Conservation (phyloP, 2,113 vertebrate species). For the Gymnocephalus cernua region DNA sequence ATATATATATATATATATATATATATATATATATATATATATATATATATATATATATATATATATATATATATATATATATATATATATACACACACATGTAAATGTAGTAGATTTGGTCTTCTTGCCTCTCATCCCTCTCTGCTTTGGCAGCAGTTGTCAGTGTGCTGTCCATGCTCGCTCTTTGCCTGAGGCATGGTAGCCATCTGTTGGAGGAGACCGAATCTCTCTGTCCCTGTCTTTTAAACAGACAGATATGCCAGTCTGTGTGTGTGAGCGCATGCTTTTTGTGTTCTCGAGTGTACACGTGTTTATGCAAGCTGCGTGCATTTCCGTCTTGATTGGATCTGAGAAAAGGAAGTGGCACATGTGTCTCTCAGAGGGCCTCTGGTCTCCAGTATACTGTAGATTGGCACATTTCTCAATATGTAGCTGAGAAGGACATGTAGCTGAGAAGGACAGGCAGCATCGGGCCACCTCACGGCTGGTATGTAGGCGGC, state of each 20-base stretch:
- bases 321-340: conserved; percentile 59
- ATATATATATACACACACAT: too few species aligned
- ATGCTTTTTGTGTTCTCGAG: conserved; percentile 20
- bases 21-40: background rate
- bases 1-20: too few species aligned
- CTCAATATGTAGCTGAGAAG: conserved; percentile 44
- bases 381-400: conserved; percentile 52
- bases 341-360: conserved; percentile 64
- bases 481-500: conserved; percentile 54
- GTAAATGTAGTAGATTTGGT: conserved; percentile 26
- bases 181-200: conserved; percentile 70
- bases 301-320: conserved; percentile 44
- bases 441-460: conserved; percentile 49
- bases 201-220: conserved; percentile 74
- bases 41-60: too few species aligned
- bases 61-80: too few species aligned
- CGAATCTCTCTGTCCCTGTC: conserved; percentile 46
- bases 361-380: conserved; percentile 60
- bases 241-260: conserved; percentile 41
- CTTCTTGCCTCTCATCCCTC: conserved; percentile 28
- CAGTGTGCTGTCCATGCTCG: conserved; percentile 66
- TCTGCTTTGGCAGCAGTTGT: conserved; percentile 69
- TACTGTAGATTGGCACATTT: conserved; percentile 60
- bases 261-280: background rate
- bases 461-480: conserved; percentile 27